Conservation (phyloP, 2,888 invertebrate genomes). For the Lasioglossum pauxillum region DNA sequence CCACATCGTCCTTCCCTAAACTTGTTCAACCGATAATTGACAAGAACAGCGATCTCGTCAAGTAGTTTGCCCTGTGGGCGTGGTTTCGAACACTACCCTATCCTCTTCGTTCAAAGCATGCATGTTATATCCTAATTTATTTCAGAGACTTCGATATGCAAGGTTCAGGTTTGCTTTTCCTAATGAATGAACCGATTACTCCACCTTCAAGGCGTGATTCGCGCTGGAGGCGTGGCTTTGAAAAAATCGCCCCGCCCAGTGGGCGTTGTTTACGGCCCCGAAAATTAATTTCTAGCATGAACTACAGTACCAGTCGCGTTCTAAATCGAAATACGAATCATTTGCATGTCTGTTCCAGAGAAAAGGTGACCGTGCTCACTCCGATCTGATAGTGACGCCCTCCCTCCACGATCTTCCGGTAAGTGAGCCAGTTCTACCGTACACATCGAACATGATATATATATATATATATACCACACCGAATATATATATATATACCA, state of each 20-base stretch:
- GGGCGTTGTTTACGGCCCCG: background rate
- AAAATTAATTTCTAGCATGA: background rate
- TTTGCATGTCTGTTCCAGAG: slow-evolving; percentile 72
- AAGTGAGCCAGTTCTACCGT: slow-evolving; percentile 66
- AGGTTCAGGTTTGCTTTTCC: background rate
- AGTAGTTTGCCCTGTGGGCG: background rate
- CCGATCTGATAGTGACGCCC: slow-evolving; percentile 81
- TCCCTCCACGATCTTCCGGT: slow-evolving; percentile 83
- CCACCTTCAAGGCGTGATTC: background rate
- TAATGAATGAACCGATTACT: background rate
- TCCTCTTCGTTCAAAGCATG: background rate
- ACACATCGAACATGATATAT: slow-evolving; percentile 1
- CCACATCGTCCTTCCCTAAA: background rate
- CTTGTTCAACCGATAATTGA: background rate
- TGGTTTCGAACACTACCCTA: background rate
- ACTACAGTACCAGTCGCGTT: background rate
- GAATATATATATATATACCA: slow-evolving; percentile 25
- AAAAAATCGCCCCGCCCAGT: background rate
- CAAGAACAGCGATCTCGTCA: background rate
- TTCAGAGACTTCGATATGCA: background rate
- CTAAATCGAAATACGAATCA: background rate
- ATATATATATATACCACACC: background rate
- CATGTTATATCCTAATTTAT: background rate
- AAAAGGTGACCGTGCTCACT: slow-evolving; percentile 82
- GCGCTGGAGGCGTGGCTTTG: background rate